Conservation (phyloP, 2,888 invertebrate genomes). For the Dynastes maya region DNA sequence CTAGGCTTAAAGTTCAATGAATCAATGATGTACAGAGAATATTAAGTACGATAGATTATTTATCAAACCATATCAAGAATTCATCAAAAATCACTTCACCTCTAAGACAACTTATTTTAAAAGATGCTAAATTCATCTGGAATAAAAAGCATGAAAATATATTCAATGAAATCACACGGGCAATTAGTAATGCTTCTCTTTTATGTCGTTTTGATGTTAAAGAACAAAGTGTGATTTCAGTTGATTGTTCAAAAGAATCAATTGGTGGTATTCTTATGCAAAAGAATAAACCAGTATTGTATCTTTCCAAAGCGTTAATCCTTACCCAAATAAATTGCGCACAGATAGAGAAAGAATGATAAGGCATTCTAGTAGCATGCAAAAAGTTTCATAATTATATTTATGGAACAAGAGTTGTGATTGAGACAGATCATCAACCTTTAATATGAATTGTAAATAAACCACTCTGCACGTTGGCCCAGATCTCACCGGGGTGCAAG, state of each 20-base stretch:
- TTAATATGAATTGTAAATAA: slow-evolving; percentile 14
- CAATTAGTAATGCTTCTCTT: neutral
- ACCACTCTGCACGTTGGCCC: neutral
- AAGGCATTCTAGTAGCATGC: slow-evolving; percentile 59
- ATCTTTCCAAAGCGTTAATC: slow-evolving; percentile 53
- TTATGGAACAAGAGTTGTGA: slow-evolving; percentile 41
- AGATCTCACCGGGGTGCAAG: too few species aligned
- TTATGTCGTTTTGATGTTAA: neutral
- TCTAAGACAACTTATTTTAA: neutral
- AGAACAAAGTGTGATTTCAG: neutral
- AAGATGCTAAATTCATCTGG: neutral
- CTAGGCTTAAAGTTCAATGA: slow-evolving; percentile 45
- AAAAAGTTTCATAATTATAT: slow-evolving; percentile 55
- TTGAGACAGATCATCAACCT: slow-evolving; percentile 56
- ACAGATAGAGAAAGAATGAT: slow-evolving; percentile 60
- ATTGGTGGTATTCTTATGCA: slow-evolving; percentile 6
- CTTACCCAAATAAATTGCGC: slow-evolving; percentile 55
- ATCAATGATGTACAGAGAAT: slow-evolving; percentile 51
- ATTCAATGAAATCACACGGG: neutral
- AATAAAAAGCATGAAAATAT: neutral
- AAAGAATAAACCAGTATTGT: slow-evolving; percentile 1
- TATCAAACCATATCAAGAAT: slow-evolving; percentile 49
- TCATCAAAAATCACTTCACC: neutral
- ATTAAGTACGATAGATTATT: slow-evolving; percentile 54
- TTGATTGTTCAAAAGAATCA: slow-evolving; percentile 14